phyloP scores from a whole-genome alignment of 2,888 invertebrate species.

The Palloptera scutellata region DNA sequence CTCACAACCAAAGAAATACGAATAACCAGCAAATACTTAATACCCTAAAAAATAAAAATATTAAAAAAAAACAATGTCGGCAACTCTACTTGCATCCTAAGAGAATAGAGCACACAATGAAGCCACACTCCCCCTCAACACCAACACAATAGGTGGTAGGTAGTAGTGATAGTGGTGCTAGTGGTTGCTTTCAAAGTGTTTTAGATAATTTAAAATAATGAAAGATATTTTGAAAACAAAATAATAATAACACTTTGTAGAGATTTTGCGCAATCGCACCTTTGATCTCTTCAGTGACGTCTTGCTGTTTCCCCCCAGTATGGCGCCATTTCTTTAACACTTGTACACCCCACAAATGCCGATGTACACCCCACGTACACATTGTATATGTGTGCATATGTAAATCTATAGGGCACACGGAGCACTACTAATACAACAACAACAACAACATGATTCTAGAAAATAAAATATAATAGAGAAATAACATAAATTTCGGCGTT shows the following conservation, averaged over 20 bases:
- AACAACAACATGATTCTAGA: background rate
- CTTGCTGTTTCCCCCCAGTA: conserved; percentile 12
- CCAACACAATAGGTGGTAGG: background rate
- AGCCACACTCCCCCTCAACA: no score
- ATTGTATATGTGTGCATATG: background rate
- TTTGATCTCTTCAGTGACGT: conserved; percentile 24
- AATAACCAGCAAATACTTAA: no score
- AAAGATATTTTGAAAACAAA: background rate
- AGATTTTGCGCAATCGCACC: conserved; percentile 27
- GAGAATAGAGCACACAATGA: no score
- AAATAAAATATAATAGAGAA: background rate
- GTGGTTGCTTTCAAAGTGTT: background rate
- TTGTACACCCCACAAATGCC: conserved; percentile 5
- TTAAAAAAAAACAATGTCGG: background rate
- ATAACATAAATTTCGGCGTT: background rate
- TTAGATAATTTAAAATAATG: background rate
- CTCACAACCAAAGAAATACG: conserved; percentile 4
- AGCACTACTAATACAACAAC: background rate
- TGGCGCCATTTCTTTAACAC: conserved; percentile 7
- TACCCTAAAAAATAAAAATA: no score
- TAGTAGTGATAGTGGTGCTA: background rate
- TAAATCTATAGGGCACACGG: background rate
- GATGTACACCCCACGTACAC: background rate
- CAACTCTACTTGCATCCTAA: conserved; percentile 3
- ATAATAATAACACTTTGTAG: conserved; percentile 24